Evolutionary conservation across 2,113 vertebrate genomes (phyloP), one percentile per base, ranked within the genome.

Genomic region (Chauna torquata): DNA sequence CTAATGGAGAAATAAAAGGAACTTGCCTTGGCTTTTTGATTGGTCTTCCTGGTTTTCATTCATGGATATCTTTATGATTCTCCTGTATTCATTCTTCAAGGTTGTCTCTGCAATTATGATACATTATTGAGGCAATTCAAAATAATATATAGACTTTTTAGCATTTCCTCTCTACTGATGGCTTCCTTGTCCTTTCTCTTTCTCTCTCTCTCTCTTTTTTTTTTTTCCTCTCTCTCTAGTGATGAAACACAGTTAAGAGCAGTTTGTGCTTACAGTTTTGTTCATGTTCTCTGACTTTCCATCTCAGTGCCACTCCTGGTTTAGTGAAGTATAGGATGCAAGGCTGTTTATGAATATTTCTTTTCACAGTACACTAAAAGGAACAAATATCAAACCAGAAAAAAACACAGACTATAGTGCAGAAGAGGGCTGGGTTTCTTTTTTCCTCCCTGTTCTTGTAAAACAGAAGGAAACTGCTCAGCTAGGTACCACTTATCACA

Each of bases 91-190:
- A 96, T 85, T 95, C 83, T 66, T 97, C 97, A 98, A 98, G 97
- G 97, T 98, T 97, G 96, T 87, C 93, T 95, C 76, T 86, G 92
- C 94, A 98, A 96, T 98, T 98, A 97, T 89, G 88, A 92, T 71
- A 96, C 96, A 89, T 98, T 97, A 98, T 84, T 96, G 92, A 97
- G 91, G 94, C 97, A 97, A 98, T 98, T 98, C 95, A 96, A 97
- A 98, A 96, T 98, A 98, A 98, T 98, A 97, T 97, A 97, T 96
- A 97, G 98, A 96, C 93, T 92, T 95, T 83, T 98, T 98, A 97
- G 96, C 96, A 97, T 98, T 98, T 98, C 76, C 86, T 98, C 88
- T 96, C 81, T 91, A 42, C 12, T 97, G 94, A 98, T 97, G 94
- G 88, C 83, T 97, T 97, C 88, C 82, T 94, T 98, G 97, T 97